These are phyloP conservation scores for Florisuga fusca DNA, from an alignment of 2,797 vertebrate species.

Conservation along the genomic window DNA sequence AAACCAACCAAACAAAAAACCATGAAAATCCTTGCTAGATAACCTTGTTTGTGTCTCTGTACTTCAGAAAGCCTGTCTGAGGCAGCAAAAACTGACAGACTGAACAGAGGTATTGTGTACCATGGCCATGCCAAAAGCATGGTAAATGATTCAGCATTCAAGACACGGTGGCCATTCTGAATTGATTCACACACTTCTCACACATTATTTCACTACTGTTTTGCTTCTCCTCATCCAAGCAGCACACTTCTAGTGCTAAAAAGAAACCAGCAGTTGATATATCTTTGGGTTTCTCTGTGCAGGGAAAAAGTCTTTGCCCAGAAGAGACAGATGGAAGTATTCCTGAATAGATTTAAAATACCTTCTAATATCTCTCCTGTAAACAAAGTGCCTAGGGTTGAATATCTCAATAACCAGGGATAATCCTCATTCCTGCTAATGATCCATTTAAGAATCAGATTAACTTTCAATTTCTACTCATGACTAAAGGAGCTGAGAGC, in stretches of 20 bases:
- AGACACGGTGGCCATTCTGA: not conserved
- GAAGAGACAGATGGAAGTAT: not conserved
- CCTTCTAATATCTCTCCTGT: not conserved
- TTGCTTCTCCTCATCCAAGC: slow-evolving; percentile 1
- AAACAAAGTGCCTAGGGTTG: not conserved
- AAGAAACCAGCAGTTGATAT: not conserved
- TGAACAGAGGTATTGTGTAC: not conserved
- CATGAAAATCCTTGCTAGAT: not conserved
- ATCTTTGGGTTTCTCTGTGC: not conserved
- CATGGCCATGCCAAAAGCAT: fast-evolving
- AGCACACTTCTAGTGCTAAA: not conserved
- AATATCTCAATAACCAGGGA: not conserved
- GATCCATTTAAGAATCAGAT: slow-evolving; percentile 16
- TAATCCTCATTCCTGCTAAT: not conserved
- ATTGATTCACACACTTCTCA: slow-evolving; percentile 8
- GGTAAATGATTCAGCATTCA: not conserved
- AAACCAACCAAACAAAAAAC: not conserved
- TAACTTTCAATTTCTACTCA: slow-evolving; percentile 19
- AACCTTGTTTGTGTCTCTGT: not conserved
- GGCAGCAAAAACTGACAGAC: not conserved
- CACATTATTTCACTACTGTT: not conserved
- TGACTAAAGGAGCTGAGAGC: not conserved
- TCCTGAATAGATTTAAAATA: not conserved
- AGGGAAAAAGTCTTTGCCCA: not conserved
- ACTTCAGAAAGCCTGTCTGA: not conserved